These are phyloP conservation scores for Stichodactyla helianthus DNA, from an alignment of 64 coral and sea anemone genomes.

Conservation along the genomic window DNA sequence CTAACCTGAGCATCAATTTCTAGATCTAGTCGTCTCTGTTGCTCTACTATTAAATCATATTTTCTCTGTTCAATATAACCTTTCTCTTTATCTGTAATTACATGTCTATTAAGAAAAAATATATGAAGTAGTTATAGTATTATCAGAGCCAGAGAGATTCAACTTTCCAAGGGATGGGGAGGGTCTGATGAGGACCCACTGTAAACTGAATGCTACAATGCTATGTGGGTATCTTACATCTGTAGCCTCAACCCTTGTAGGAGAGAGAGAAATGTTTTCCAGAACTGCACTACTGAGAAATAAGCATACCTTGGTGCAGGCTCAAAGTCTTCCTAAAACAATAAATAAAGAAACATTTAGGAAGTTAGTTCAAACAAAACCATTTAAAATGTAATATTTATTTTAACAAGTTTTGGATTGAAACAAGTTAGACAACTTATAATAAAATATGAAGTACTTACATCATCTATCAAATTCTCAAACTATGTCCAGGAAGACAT, in stretches of 20 bases:
- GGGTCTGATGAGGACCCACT: too few species aligned
- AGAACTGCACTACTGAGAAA: too few species aligned
- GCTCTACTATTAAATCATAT: constrained; percentile 70
- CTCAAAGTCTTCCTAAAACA: constrained; percentile 9
- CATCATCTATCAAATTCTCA: constrained; percentile 86
- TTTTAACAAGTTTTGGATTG: too few species aligned
- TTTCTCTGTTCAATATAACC: constrained; percentile 61
- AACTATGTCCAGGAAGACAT: constrained; percentile 52
- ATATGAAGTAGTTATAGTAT: neutral
- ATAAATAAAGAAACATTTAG: neutral
- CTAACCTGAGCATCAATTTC: constrained; percentile 66
- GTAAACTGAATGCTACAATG: too few species aligned
- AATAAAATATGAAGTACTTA: constrained; percentile 6
- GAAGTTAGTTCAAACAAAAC: neutral
- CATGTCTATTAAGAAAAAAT: constrained; percentile 25
- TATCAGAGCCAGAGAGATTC: neutral
- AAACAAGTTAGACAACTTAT: neutral
- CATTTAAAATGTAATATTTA: too few species aligned
- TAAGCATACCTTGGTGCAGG: neutral
- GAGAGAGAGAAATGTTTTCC: too few species aligned
- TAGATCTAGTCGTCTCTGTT: constrained; percentile 72
- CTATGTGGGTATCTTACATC: too few species aligned
- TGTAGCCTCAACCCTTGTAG: too few species aligned
- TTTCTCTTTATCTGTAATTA: constrained; percentile 77
- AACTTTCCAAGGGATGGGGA: too few species aligned